These are phyloP conservation scores for Leuctra nigra DNA, from an alignment of 2,888 invertebrate species.

Conservation along the genomic window DNA sequence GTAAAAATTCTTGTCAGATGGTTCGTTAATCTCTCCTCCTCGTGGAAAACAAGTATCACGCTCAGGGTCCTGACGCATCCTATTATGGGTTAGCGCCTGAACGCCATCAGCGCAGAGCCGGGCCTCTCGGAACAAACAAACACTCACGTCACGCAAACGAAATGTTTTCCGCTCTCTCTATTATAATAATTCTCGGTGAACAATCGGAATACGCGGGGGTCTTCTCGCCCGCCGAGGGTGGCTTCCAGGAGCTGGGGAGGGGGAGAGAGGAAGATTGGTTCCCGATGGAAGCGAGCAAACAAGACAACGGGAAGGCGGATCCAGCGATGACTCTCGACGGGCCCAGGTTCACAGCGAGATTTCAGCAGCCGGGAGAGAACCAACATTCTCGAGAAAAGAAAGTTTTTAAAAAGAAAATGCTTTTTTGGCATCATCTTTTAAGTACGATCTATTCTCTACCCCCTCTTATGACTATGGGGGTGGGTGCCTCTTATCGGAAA, in stretches of 20 bases:
- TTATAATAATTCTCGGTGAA: conserved; percentile 17
- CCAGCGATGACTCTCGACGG: background rate
- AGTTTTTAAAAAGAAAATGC: too few species aligned
- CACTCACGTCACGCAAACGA: conserved; percentile 1
- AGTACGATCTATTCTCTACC: background rate
- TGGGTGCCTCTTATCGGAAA: too few species aligned
- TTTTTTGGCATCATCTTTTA: conserved; percentile 3
- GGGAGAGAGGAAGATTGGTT: conserved; percentile 1
- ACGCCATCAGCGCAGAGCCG: background rate
- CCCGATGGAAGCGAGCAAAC: background rate
- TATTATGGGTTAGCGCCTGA: background rate
- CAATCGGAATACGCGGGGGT: background rate
- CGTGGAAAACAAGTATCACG: background rate
- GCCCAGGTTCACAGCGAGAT: too few species aligned
- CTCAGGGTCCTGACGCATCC: background rate
- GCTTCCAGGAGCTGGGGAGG: background rate
- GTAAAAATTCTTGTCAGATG: too few species aligned
- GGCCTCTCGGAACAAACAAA: conserved; percentile 9
- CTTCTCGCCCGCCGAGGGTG: background rate
- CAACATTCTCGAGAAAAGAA: too few species aligned
- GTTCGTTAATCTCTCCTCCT: background rate
- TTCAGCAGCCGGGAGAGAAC: too few species aligned
- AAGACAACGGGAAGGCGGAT: conserved; percentile 12
- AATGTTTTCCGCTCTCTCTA: conserved; percentile 17
- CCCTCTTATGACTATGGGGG: background rate